Evolutionary conservation across 1,140 invertebrate species (phyloP), one percentile per base, ranked within the genome.

Genomic region (Pinna nobilis): DNA sequence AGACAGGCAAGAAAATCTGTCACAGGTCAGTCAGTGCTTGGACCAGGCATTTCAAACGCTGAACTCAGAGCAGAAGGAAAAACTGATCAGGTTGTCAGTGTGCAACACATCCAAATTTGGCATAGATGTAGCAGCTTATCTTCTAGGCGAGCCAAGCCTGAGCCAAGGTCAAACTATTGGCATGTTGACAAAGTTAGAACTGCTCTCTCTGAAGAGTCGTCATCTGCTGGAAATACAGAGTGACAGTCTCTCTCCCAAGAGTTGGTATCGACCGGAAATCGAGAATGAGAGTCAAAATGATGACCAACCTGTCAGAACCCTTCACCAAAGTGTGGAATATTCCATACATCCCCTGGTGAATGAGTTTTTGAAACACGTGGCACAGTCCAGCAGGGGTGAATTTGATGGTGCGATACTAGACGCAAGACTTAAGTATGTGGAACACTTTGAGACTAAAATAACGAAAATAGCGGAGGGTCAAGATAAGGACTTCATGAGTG

Each of bases 311-410:
- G 25, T 57, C 15, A 3, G 32, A 32, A 69, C 51, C 35, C 28
- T 11, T 13, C 30, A 33, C 6, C 33, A 41, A 32, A 61, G 18
- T 28, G 35, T 41, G 18, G 44, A 23, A 33, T 69, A 41, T 59
- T 69, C 66, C 11, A 13, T 69, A 44, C 66, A 69, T 69, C 66
- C 66, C 3, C 28, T 69, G 28, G 66, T 69, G 6, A 30, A 41
- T 59, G 35, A 69, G 37, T 57, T 69, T 57, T 44, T 69, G 25
- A 20, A n/a, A 9, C 32, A 57, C 39, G 49, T 57, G 39, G 37
- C 33, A 20, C n/a, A n/a, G n/a, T n/a, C n/a, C n/a, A 41, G 59
- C 9, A 7, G 37, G 28, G 35, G 23, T 44, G n/a, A 3, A 15
- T 69, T 44, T 44, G 15, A 57, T 9, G 5, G 23, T n/a, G 13